Evolutionary conservation across 2,113 vertebrate species (phyloP), one percentile per base, ranked within the genome.

Genomic region (Symphodus melops): DNA sequence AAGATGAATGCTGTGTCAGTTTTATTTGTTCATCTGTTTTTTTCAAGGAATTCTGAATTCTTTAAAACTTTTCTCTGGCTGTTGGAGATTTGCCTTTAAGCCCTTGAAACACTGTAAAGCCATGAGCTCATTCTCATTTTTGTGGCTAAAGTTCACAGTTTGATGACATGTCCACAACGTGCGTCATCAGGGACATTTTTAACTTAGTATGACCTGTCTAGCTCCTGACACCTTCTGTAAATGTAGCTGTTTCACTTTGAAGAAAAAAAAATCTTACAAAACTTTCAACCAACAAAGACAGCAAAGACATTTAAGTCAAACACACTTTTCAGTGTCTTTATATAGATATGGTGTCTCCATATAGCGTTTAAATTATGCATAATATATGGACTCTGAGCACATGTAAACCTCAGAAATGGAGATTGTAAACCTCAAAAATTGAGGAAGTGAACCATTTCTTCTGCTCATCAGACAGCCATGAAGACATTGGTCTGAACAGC

Each of bases 111-210:
- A 7, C 11, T n/a, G 5, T 39, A 21, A 70, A 70, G 42, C 49
- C 11, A 63, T 81, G 68, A 84, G 62, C 12, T 90, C 79, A 83
- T 82, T 49, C 33, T 79, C 64, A 84, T 91, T 88, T 85, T 42
- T 77, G 75, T 21, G 5, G 42, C 52, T 14, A 33, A 66, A 64
- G 36, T 66, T 86, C 81, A 77, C 72, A 71, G 21, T 77, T 39
- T 73, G 58, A 81, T 77, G 74, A 83, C 59, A 76, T 67, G 33
- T 75, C 36, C 66, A 49, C 77, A 49, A 1, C 46, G 17, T 85
- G 63, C 76, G 81, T 91, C 89, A 91, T 55, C 52, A 21, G n/a
- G 10, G 8, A 19, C 2, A 20, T 4, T 41, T 79, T 75, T 14
- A 51, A 36, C 63, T 20, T n/a, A 70, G 60, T 59, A 68, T 13